phyloP scores from a whole-genome alignment of 2,888 invertebrate species.

The Pinctada fucata region DNA sequence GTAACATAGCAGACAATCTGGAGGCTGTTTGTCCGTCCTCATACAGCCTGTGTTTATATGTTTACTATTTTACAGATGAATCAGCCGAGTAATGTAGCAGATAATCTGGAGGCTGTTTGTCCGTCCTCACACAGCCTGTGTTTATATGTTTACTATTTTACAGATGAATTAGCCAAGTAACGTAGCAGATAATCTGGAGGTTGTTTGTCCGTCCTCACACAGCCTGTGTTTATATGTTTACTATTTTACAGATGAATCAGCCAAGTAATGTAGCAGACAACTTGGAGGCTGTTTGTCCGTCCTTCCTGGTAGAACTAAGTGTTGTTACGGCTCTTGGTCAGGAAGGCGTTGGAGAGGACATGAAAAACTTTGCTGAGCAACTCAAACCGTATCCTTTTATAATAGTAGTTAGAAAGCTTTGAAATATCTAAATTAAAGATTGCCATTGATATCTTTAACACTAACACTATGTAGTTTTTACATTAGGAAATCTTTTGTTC shows the following conservation, averaged over 20 bases:
- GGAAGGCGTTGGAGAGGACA: constrained; percentile 96
- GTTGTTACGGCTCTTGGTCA: constrained; percentile 86
- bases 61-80: constrained; percentile 79
- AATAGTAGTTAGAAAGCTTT: background rate
- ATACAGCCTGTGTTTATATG: too few species aligned
- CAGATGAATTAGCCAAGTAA: too few species aligned
- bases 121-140: constrained; percentile 75
- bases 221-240: too few species aligned
- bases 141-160: too few species aligned
- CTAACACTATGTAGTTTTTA: background rate
- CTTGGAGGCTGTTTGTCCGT: constrained; percentile 91
- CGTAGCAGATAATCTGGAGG: too few species aligned
- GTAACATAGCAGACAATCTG: too few species aligned
- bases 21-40: too few species aligned
- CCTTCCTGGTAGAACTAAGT: constrained; percentile 94
- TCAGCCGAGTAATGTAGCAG: constrained; percentile 78
- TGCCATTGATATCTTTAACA: too few species aligned
- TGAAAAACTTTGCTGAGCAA: constrained; percentile 96
- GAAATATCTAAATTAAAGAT: background rate
- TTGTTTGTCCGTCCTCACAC: too few species aligned
- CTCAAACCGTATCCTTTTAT: constrained; percentile 83
- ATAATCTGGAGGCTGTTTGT: constrained; percentile 88
- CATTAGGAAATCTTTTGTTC: constrained; percentile 26
- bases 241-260: constrained; percentile 81
- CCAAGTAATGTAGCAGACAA: constrained; percentile 76